Base-by-base conservation (phyloP, 2,888 invertebrate species). In the Cryptocheilus praepositus region DNA sequence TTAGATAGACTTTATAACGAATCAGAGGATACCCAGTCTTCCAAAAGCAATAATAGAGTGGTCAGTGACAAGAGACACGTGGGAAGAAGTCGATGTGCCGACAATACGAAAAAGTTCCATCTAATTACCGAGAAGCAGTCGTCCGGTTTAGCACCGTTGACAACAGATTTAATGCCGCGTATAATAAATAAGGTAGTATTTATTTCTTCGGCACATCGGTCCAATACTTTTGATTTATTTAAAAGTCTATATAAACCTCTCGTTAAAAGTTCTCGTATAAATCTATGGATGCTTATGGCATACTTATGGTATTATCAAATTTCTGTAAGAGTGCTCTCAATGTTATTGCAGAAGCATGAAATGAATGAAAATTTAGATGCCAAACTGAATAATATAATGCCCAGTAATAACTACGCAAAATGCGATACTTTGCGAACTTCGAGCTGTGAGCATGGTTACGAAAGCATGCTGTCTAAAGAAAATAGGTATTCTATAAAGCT, bases 131-230 rank as follows among this genome's bases (percentile, higher is more conserved):
- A 85, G 21, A 74, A 84, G 64, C 77, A 83, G 58, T 76, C 85
- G 46, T 81, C 82, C 36, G 78, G 67, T 65, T 73, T 87, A 21
- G 80, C 85, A 16, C 86, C 86, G 44, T 77, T 85, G 15, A 83
- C 86, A 67, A 84, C 83, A 15, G 83, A 86, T 69, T 76, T 87
- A 13, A 80, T 88, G 74, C 73, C 81, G 19, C 62, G 83, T 22
- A 67, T 85, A n/a, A 72, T 80, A 61, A 81, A 76, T 62, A 82
- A 84, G 70, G 85, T 85, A 72, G 56, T 15, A 25, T 11, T 19
- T 36, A 64, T 11, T 18, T n/a, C 1, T 49, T 3, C 13, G 8
- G 11, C 8, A 7, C 1, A 36, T 7, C 13, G 11, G 36, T 7
- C 1, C 13, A 1, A 11, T 11, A 36, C 11, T 7, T 36, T 7